Evolutionary conservation across 2,113 vertebrate genomes (phyloP).

Genomic region (Entomyzon cyanotis): DNA sequence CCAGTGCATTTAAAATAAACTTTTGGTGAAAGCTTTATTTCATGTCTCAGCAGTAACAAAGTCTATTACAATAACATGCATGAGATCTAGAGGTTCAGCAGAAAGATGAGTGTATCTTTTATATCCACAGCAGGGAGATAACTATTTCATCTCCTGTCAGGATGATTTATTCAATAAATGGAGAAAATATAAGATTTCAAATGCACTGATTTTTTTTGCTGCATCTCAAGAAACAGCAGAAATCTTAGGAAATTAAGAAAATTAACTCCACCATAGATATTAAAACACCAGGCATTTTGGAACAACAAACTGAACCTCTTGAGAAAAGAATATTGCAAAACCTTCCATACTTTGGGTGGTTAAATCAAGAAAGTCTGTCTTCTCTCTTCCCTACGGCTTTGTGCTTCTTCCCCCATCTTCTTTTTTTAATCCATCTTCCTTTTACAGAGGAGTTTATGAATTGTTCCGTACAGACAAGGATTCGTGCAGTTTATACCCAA

Average conservation of each 20-base stretch:
- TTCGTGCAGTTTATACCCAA: background rate
- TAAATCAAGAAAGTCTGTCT: background rate
- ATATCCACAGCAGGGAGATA: slow-evolving; percentile 1
- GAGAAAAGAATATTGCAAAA: background rate
- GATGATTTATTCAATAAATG: slow-evolving; percentile 7
- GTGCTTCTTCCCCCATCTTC: background rate
- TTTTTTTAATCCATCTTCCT: background rate
- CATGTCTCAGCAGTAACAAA: slow-evolving; percentile 1
- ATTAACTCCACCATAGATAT: background rate
- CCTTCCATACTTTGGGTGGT: background rate
- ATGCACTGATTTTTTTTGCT: background rate
- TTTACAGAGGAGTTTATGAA: background rate
- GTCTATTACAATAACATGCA: slow-evolving; percentile 16
- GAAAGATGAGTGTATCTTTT: slow-evolving; percentile 10
- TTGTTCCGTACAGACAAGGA: background rate
- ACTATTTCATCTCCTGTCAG: slow-evolving; percentile 3
- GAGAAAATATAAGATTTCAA: background rate
- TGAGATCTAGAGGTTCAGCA: slow-evolving; percentile 5
- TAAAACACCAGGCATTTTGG: background rate
- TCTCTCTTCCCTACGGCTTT: background rate
- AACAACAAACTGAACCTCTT: background rate
- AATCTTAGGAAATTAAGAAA: background rate
- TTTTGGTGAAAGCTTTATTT: slow-evolving; percentile 7
- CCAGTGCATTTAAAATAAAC: background rate
- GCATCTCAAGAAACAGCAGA: background rate